These are phyloP conservation scores for Athene cunicularia DNA, from an alignment of 2,113 vertebrate species.

Conservation along the genomic window DNA sequence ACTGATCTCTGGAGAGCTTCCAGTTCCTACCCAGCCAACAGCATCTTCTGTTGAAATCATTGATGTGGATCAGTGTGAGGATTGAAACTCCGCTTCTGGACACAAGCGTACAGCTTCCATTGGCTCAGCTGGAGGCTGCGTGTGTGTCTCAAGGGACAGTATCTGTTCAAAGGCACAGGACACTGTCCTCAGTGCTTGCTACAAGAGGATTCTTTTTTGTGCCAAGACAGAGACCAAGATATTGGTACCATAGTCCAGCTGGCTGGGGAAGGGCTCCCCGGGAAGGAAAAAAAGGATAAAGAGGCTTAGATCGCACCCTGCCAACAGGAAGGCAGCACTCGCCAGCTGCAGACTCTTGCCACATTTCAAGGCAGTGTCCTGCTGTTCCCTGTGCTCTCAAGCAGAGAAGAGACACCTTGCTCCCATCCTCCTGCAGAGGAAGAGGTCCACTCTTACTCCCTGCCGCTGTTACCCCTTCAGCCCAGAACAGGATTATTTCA, in stretches of 20 bases:
- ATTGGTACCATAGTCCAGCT: neutral
- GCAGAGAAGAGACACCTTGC: neutral
- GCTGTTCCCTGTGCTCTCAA: neutral
- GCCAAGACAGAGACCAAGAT: neutral
- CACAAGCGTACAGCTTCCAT: neutral
- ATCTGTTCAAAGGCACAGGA: neutral
- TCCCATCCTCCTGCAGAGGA: neutral
- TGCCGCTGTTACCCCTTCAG: neutral
- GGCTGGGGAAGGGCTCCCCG: neutral
- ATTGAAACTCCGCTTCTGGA: neutral
- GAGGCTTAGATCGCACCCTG: neutral
- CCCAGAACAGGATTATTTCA: neutral
- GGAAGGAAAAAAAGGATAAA: neutral
- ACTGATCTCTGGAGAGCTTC: slow-evolving; percentile 24
- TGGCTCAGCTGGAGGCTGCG: neutral
- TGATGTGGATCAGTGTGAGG: neutral
- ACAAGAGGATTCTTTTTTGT: neutral
- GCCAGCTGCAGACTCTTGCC: neutral
- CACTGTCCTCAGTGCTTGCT: neutral
- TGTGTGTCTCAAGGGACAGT: neutral
- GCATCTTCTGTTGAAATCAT: slow-evolving; percentile 6
- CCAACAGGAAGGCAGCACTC: neutral
- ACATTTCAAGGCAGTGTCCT: neutral
- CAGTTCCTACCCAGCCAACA: slow-evolving; percentile 4
- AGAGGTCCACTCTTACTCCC: neutral